Evolutionary conservation across 2,888 invertebrate species (phyloP), one percentile per base, ranked within the genome.

Genomic region (Ferdinandea cuprea): DNA sequence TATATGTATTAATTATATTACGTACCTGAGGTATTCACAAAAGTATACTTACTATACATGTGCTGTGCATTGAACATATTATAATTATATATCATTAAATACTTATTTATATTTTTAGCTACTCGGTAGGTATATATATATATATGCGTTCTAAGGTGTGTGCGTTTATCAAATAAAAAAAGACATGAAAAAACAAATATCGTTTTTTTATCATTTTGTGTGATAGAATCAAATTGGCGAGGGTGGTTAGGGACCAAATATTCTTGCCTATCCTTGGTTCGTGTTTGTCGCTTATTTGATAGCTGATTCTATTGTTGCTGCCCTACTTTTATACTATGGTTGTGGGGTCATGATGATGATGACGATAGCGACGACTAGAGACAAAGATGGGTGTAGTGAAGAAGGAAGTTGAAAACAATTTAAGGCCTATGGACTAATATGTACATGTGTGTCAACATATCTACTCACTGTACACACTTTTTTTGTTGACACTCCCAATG

Each of bases 191-290:
- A 37, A 28, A 44, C 42, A 54, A 52, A 69, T 77, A 71, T 72
- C 66, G 72, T 72, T 78, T 63, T 58, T 58, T 59, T 78, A 72
- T 72, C 66, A 58, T 72, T 77, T 77, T 42, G 48, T 63, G 35
- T 71, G 56, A 9, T 19, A 56, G 40, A 71, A 71, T 58, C 50
- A 21, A 78, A 50, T 56, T 21, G 25, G 17, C 13, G 32, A 25
- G 13, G 46, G 7, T 9, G 15, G 44, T 37, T n/a, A n/a, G n/a
- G 44, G 40, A 40, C 1, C 37, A 3, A n/a, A n/a, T 32, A 6
- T 44, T 54, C 15, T 32, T 54, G 54, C 15, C 28, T 58, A 69
- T 28, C 11, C 40, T 66, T 19, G 32, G 30, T 19, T 58, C 37
- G 56, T 71, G 71, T 28, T 46, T 25, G 9, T 35, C 15, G 56